Evolutionary conservation across 2,113 vertebrate species (phyloP).

Genomic region (Empidonax traillii): DNA sequence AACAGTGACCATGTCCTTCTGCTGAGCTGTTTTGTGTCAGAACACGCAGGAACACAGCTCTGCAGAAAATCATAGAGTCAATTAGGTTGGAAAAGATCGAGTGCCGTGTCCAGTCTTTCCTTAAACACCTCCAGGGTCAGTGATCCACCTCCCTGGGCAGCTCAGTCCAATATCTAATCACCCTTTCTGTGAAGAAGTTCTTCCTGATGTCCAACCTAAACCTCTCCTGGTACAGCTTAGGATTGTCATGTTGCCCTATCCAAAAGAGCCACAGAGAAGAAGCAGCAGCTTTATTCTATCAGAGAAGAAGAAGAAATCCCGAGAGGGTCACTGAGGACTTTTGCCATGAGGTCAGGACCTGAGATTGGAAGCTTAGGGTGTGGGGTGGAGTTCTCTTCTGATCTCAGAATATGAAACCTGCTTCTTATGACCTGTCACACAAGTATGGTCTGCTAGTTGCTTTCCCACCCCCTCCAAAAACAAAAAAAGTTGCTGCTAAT

Average conservation of each 20-base stretch:
- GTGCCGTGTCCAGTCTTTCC: not conserved
- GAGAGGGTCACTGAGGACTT: not conserved
- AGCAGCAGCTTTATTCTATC: not conserved
- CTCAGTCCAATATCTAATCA: not conserved
- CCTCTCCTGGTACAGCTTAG: not conserved
- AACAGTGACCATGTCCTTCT: not conserved
- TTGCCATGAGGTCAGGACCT: not conserved
- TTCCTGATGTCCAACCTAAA: not conserved
- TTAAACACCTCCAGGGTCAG: not conserved
- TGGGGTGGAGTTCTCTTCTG: not conserved
- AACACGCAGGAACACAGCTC: not conserved
- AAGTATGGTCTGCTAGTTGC: not conserved
- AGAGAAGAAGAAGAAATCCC: slow-evolving; percentile 17
- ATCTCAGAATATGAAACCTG: not conserved
- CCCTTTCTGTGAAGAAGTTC: not conserved
- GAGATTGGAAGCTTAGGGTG: not conserved
- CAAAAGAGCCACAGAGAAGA: not conserved
- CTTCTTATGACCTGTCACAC: not conserved
- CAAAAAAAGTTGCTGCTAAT: not conserved
- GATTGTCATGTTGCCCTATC: not conserved
- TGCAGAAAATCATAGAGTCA: not conserved
- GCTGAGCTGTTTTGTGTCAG: not conserved
- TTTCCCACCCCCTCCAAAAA: not conserved
- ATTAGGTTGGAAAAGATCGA: not conserved
- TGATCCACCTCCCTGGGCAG: not conserved